A percentile compares a stretch with the other conserved stretches of the same genome.
phyloP scores from a whole-genome alignment of 2,797 vertebrate genomes.

The Sebastes umbrosus region DNA sequence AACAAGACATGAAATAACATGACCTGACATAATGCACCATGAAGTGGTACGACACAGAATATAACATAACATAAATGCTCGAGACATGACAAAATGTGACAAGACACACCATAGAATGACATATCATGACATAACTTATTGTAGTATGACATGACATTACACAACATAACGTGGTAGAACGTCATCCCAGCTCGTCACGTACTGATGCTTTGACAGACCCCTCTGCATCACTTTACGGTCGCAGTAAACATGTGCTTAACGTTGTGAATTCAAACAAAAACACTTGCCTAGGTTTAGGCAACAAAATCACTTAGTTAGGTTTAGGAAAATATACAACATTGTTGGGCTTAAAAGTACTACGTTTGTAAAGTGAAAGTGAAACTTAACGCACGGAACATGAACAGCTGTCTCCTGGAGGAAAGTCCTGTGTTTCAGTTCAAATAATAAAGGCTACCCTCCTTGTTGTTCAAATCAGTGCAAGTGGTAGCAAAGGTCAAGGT shows the following conservation, averaged over 20 bases:
- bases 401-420: not conserved
- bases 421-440: not conserved
- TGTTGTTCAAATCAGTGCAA: not conserved
- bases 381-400: not conserved
- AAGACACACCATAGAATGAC: not conserved
- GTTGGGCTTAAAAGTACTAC: not conserved
- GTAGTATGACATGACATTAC: not conserved
- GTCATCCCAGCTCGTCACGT: rapidly evolving
- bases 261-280: not conserved
- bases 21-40: not conserved
- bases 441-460: not conserved
- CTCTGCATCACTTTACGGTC: rapidly evolving
- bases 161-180: not conserved
- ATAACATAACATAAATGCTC: not conserved
- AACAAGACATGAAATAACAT: not conserved
- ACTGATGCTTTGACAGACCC: not conserved
- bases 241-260: not conserved
- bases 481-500: not conserved
- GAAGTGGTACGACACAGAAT: not conserved
- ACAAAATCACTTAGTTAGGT: not conserved
- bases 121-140: not conserved
- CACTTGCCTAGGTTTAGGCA: not conserved
- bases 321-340: not conserved
- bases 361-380: not conserved
- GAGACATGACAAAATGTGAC: not conserved